These are phyloP conservation scores for Heterocephalus glaber DNA, from an alignment of 2,113 vertebrate genomes.

Conservation along the genomic window DNA sequence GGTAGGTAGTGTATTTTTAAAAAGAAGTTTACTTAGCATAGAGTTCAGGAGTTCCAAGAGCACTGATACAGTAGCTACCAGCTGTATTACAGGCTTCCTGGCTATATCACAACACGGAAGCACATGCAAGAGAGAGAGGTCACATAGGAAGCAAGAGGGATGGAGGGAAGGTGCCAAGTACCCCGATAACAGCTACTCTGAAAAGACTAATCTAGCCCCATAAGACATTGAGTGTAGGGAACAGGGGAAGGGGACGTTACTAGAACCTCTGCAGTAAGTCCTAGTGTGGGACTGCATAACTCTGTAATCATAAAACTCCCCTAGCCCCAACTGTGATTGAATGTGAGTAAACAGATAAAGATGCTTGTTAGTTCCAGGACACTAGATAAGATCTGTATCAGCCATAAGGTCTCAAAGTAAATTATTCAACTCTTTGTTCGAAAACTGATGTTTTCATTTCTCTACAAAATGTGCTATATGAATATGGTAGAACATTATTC, in stretches of 20 bases:
- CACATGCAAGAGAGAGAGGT: neutral
- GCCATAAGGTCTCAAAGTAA: no score
- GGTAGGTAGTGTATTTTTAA: neutral
- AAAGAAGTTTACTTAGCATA: neutral
- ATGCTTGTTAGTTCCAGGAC: no score
- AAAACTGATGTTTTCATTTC: no score
- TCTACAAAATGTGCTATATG: neutral
- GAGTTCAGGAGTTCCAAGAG: neutral
- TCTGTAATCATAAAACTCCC: no score
- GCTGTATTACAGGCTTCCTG: neutral
- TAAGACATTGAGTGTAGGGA: neutral
- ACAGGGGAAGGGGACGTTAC: no score
- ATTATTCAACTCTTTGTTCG: no score
- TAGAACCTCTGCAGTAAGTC: no score
- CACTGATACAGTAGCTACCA: neutral
- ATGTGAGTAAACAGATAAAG: no score
- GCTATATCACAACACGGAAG: neutral
- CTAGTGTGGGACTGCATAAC: no score
- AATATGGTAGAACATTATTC: neutral
- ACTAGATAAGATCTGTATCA: no score
- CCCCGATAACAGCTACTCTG: neutral
- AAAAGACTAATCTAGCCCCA: neutral
- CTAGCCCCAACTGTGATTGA: no score
- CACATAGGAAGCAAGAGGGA: neutral
- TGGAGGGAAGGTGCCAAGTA: neutral